Base-by-base conservation (phyloP, 92 coral and sea anemone species). In the Porites rus region DNA sequence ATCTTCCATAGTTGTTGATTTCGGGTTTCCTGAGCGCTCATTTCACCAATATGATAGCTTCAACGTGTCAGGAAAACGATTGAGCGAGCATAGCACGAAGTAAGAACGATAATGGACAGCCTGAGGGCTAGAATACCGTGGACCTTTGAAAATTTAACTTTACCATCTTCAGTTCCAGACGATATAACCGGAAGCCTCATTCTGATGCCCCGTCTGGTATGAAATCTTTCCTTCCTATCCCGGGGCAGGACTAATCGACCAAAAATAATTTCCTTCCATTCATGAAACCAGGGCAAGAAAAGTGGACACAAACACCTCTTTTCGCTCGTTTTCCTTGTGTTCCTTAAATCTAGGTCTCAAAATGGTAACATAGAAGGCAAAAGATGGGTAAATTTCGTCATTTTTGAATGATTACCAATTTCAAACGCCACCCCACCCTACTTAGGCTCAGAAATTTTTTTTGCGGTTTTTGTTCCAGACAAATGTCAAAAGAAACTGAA, bases 111-210 rank as follows among this genome's bases (percentile, higher is more conserved):
- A 83, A 50, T 17, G 59, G 46, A 50, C 72, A 20, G 79, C 80
- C 80, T 74, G 11, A 17, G 80, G 80, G 73, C 13, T 50, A 71
- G 28, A 50, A 20, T 83, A 62, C 38, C 53, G 28, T 61, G 16
- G 21, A 58, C 9, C 76, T 70, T 80, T 67, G 31, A 76, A 74
- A 64, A 75, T 83, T 14, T 52, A 75, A 74, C 67, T 76, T 87
- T 84, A 77, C 87, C 90, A 90, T 62, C 66, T n/a, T 62, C 63
- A 63, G 90, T 90, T 87, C 89, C 93, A 88, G 85, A 74, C 78
- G 82, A 83, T 83, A 38, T 70, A 7, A 78, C 81, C 87, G 86
- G 81, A 75, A 90, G 93, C 93, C 93, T 90, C 93, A 88, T 82
- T 90, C 78, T 90, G 91, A 90, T 22, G 93, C 72, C 65, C 87